phyloP scores from a whole-genome alignment of 1,140 invertebrate genomes.

The Carposina sasakii region DNA sequence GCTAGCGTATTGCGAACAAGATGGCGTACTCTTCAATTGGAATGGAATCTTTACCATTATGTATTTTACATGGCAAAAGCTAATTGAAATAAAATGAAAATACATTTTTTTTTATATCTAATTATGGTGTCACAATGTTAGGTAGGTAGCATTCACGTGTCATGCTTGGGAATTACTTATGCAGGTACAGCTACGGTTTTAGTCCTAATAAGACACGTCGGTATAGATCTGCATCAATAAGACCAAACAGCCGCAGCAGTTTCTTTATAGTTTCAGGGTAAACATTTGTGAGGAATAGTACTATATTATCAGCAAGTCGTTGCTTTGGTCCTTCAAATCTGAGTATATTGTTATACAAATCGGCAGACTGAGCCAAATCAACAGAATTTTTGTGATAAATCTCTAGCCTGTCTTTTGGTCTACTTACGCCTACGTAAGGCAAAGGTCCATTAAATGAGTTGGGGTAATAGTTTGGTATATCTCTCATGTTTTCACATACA shows the following conservation, averaged over 20 bases:
- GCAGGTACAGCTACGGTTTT: too few species aligned
- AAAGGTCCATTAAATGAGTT: constrained; percentile 91
- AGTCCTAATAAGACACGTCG: not conserved
- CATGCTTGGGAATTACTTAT: too few species aligned
- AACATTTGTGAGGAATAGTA: constrained; percentile 15
- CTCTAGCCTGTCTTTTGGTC: constrained; percentile 25
- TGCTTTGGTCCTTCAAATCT: constrained; percentile 28
- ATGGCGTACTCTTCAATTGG: too few species aligned
- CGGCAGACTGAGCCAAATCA: constrained; percentile 34
- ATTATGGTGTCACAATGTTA: too few species aligned
- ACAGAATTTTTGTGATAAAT: constrained; percentile 34
- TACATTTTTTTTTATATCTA: too few species aligned
- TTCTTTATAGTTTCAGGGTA: constrained; percentile 18
- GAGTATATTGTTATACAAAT: constrained; percentile 42
- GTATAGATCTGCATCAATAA: constrained; percentile 27
- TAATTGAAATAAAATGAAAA: too few species aligned
- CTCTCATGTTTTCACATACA: constrained; percentile 76
- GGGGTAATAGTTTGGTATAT: constrained; percentile 93
- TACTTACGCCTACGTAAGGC: constrained; percentile 34
- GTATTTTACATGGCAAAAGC: too few species aligned
- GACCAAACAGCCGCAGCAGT: constrained; percentile 23
- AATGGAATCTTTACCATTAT: too few species aligned
- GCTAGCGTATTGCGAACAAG: too few species aligned
- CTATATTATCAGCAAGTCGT: constrained; percentile 36
- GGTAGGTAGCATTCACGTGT: too few species aligned